Base-by-base conservation (phyloP, 2,113 vertebrate species). In the Lichenostomus cassidix region DNA sequence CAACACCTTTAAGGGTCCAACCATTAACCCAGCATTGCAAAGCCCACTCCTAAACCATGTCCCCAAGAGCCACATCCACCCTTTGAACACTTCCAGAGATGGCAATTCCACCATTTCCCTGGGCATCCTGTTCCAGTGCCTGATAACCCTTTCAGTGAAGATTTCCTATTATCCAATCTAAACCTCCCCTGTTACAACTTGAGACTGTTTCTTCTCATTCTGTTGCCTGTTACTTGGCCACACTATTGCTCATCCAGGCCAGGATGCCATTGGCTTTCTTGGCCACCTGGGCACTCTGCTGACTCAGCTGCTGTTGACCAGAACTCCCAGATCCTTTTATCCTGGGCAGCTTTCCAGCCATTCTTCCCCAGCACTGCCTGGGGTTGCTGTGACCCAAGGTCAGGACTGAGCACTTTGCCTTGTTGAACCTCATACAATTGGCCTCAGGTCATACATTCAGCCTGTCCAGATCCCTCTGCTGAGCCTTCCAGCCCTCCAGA, bases 241-340 rank as follows among this genome's bases (percentile, higher is more conserved):
- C 39, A 25, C 39, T 3, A 31, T 0, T 13, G 21, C 63, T 83
- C 41, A 63, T 13, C 0, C 41, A 63, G 35, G 2, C 15, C 71
- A 63, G 41, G 41, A 5, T 63, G 18, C 0, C 55, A 19, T 0
- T 9, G 25, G 35, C 25, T 22, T 42, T 16, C 79, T 16, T 35
- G 63, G 47, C 16, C 78, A 27, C 5, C 55, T 76, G 55, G 29
- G 25, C 55, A 55, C 29, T 9, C 0, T 0, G 39, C 5, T 55
- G n/a, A n/a, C 0, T 63, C 71, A 76, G 70, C 47, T 55, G 29
- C 47, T 83, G n/a, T 13, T 15, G 11, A 31, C 17, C n/a, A 69
- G 12, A 25, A 62, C 11, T 27, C 12, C 15, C 71, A 55, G 19
- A 1, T 49, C 63, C 70, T 83, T 49, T 56, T 49, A 15, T 15